Evolutionary conservation across 2,113 vertebrate genomes (phyloP), one percentile per base, ranked within the genome.

Genomic region (Trematomus loennbergii): DNA sequence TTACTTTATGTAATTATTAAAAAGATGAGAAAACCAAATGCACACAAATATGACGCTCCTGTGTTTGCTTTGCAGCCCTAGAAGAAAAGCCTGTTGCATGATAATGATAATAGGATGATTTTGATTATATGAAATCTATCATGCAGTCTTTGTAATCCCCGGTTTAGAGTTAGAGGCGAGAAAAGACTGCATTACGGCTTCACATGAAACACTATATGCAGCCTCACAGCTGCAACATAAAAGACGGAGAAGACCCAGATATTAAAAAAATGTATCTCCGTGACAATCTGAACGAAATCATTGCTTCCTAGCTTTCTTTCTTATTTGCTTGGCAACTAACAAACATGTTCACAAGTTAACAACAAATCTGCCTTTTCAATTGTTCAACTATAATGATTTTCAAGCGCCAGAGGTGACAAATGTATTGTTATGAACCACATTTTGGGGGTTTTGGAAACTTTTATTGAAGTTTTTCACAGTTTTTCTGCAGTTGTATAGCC

Each of bases 121-220:
- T 22, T 15, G 36, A 63, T 54, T 74, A 74, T 20, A 63, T 1
- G 36, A 61, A 79, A 55, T 63, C 78, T 64, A 65, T 71, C 71
- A 17, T 0, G 7, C 65, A n/a, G 72, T 62, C 65, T 73, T 43
- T 40, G 72, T 48, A 78, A 79, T 82, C 25, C 50, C 25, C 46
- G 17, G 52, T 77, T 87, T 45, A 49, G 57, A 70, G 79, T 75
- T 67, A 3, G 54, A 87, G 78, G 68, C 18, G 18, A 67, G 43
- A 45, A 75, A 63, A 74, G 59, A 53, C 54, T 6, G 18, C 46
- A 33, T 64, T 68, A 83, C 55, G 66, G 63, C 54, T 55, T 74
- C 66, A 48, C 65, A 53, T 65, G 82, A 84, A 91, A 89, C 61
- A 29, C 33, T 53, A 90, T 61, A 72, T 9, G 2, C 61, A 43